Evolutionary conservation across 2,888 invertebrate species (phyloP).

Genomic region (Protophormia terraenovae): DNA sequence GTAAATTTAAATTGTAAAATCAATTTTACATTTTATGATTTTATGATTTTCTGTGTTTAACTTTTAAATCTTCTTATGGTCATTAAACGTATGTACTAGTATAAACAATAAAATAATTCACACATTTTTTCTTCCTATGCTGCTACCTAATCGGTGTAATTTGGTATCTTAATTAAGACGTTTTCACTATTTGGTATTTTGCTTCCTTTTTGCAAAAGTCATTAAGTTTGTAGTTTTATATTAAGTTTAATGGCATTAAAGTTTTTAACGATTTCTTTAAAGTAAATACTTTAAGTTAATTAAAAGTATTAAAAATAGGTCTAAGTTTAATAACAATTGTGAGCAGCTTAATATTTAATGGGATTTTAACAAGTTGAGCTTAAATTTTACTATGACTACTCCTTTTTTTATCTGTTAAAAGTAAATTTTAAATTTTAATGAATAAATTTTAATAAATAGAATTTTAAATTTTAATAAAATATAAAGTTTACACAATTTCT

Average conservation of each 20-base stretch:
- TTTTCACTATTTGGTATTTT: not conserved
- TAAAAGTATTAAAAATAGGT: not conserved
- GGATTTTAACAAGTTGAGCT: conserved; percentile 10
- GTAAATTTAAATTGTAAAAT: not conserved
- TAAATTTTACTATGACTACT: not conserved
- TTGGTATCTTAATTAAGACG: conserved; percentile 18
- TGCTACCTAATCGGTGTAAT: not conserved
- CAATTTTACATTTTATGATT: not conserved
- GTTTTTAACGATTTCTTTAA: too few relatives aligned
- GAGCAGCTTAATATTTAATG: conserved; percentile 18
- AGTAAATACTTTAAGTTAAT: not conserved
- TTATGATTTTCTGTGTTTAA: too few relatives aligned
- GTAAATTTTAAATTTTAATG: too few relatives aligned
- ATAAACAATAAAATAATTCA: conserved; percentile 35
- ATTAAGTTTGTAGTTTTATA: conserved; percentile 3
- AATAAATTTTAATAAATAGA: too few relatives aligned
- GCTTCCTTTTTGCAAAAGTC: not conserved
- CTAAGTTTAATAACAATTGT: not conserved
- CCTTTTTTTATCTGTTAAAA: too few relatives aligned
- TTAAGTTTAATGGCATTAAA: conserved; percentile 3
- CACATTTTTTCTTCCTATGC: conserved; percentile 43
- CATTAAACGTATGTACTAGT: not conserved
- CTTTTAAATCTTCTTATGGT: conserved; percentile 26
- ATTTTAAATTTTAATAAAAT: too few relatives aligned
- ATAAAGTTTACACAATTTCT: too few relatives aligned